These are phyloP conservation scores for Proales similis DNA, from an alignment of 1,140 invertebrate species.

Conservation along the genomic window DNA sequence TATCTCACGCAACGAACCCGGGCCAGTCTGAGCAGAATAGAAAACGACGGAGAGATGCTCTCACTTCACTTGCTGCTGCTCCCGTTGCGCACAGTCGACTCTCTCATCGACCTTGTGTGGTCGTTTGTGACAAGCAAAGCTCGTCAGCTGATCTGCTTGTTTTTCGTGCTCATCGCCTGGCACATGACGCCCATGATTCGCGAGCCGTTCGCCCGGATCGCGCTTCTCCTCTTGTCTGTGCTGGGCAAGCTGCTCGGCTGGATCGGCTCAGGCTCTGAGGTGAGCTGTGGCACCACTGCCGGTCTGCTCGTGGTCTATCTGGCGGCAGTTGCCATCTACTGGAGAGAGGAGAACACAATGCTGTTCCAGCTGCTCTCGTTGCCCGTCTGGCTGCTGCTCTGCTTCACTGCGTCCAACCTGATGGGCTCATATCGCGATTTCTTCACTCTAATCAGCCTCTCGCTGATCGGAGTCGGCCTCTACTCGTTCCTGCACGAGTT, in stretches of 20 bases:
- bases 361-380: slow-evolving; percentile 4
- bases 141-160: neutral
- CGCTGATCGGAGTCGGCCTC: slow-evolving; percentile 1
- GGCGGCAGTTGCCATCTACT: neutral
- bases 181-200: neutral
- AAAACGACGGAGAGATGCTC: neutral
- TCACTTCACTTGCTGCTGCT: neutral
- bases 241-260: neutral
- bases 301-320: slow-evolving; percentile 5
- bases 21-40: neutral
- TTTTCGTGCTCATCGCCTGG: neutral
- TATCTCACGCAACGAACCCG: slow-evolving; percentile 58
- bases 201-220: neutral
- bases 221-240: neutral
- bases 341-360: neutral
- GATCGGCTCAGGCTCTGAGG: neutral
- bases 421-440: slow-evolving; percentile 2
- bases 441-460: neutral
- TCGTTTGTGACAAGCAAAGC: neutral
- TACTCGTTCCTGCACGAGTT: no score
- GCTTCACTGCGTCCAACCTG: neutral
- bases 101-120: neutral
- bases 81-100: slow-evolving; percentile 21
- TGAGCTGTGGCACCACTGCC: neutral
- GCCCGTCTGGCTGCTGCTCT: neutral